Evolutionary conservation across 2,797 vertebrate genomes (phyloP).

Genomic region (Parauchenoglanis ngamensis): DNA sequence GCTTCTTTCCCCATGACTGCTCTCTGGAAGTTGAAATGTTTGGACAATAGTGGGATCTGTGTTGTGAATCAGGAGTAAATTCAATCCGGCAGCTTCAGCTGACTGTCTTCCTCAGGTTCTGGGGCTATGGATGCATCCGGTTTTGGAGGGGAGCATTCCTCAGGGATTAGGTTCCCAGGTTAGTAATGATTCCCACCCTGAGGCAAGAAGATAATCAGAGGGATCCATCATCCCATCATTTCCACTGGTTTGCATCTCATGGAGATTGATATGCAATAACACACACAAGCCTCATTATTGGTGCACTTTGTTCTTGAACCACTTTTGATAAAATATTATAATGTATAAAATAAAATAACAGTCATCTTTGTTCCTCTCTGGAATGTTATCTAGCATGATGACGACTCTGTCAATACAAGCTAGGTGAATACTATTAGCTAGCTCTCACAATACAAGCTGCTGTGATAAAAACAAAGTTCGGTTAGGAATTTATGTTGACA

Average conservation of each 20-base stretch:
- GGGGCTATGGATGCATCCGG: slow-evolving; percentile 52
- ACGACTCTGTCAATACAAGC: background rate
- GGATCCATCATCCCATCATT: background rate
- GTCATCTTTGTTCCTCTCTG: background rate
- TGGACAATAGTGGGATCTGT: slow-evolving; percentile 59
- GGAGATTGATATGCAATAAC: slow-evolving; percentile 7
- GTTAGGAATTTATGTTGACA: background rate
- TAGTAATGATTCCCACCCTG: slow-evolving; percentile 54
- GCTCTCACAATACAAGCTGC: background rate
- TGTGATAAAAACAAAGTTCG: background rate
- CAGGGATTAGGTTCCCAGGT: slow-evolving; percentile 59
- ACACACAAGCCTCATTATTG: background rate
- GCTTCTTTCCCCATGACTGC: slow-evolving; percentile 44
- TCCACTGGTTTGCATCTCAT: slow-evolving; percentile 13
- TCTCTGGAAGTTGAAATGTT: slow-evolving; percentile 47
- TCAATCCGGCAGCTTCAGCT: slow-evolving; percentile 55
- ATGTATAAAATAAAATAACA: too few species aligned
- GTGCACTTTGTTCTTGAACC: background rate
- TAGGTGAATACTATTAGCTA: background rate
- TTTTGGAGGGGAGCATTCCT: slow-evolving; percentile 56
- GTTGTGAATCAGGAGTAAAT: slow-evolving; percentile 48
- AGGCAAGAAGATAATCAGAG: background rate
- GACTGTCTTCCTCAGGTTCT: slow-evolving; percentile 50
- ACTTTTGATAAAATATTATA: background rate
- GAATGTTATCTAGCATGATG: background rate